Base-by-base conservation (phyloP, 2,113 vertebrate genomes). In the Lamprotornis superbus region DNA sequence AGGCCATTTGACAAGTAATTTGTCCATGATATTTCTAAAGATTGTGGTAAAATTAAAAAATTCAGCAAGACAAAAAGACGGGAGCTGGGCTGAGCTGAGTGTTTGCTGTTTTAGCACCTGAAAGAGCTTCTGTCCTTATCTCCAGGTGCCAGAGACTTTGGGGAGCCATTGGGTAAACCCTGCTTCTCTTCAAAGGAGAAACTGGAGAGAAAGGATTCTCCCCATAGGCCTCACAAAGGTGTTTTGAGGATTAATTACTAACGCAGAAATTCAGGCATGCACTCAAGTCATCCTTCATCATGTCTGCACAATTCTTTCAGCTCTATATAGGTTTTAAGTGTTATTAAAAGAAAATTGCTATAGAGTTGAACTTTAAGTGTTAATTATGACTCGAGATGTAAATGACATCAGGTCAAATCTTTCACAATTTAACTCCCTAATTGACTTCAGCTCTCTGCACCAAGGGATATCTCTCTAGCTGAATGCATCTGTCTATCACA, bases 351-450 rank as follows among this genome's bases (percentile, higher is more conserved):
- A 64, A 95, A 92, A 93, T 93, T 95, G 80, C 85, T 69, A 79
- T 25, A 78, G 79, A 93, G 69, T 83, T 96, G 94, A 94, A 86
- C 88, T 94, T 93, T 92, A 93, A 92, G 92, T 78, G 76, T 94
- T 97, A 95, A 93, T 97, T 95, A 95, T 89, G 88, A 78, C 88
- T 95, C 0, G 2, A 94, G 86, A 93, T 90, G 86, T 78, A 95
- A 95, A 94, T 92, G 93, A 92, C 83, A 90, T 89, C 73, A 81
- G 93, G 94, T 96, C 96, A 96, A 82, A 92, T 75, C 61, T 87
- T 92, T 82, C 49, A 83, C 93, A 75, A 7, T 95, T 94, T 95
- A 95, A 87, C 86, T 97, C 86, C 2, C 5, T 92, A 94, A 96
- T 81, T 95, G 91, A 95, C 94, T 95, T 91, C 57, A 90, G 55